phyloP scores from a whole-genome alignment of 2,888 invertebrate genomes.

The Diogma glabrata region DNA sequence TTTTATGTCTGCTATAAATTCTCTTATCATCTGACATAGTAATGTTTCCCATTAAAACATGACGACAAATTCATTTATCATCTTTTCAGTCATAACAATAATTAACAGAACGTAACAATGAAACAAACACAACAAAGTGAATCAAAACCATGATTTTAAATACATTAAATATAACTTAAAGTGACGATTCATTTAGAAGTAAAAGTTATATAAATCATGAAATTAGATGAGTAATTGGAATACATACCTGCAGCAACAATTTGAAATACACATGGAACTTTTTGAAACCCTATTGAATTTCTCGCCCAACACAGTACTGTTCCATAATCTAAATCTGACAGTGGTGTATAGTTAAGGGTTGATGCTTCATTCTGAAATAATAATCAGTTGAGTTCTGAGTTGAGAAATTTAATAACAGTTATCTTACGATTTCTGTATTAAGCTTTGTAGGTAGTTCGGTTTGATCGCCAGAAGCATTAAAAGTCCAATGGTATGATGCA shows the following conservation, averaged over 20 bases:
- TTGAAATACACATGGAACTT: conserved; percentile 76
- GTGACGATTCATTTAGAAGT: neutral
- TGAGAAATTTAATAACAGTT: neutral
- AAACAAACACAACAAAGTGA: neutral
- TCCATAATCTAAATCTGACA: conserved; percentile 80
- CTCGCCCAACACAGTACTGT: conserved; percentile 78
- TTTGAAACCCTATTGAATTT: conserved; percentile 73
- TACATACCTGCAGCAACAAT: conserved; percentile 65
- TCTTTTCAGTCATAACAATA: no score
- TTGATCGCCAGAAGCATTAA: conserved; percentile 83
- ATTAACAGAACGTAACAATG: no score
- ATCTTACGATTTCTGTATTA: conserved; percentile 38
- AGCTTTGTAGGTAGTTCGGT: conserved; percentile 59
- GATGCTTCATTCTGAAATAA: conserved; percentile 33
- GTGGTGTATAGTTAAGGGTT: conserved; percentile 72
- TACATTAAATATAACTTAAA: conserved; percentile 1
- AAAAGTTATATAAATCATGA: conserved; percentile 7
- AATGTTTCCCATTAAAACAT: no score
- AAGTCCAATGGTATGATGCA: conserved; percentile 81
- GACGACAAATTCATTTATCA: no score
- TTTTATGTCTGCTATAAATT: no score
- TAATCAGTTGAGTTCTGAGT: conserved; percentile 8
- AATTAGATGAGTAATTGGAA: no score
- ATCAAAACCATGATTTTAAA: neutral
- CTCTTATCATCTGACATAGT: no score